phyloP scores from a whole-genome alignment of 2,888 invertebrate species.

The Brachyptera risi region DNA sequence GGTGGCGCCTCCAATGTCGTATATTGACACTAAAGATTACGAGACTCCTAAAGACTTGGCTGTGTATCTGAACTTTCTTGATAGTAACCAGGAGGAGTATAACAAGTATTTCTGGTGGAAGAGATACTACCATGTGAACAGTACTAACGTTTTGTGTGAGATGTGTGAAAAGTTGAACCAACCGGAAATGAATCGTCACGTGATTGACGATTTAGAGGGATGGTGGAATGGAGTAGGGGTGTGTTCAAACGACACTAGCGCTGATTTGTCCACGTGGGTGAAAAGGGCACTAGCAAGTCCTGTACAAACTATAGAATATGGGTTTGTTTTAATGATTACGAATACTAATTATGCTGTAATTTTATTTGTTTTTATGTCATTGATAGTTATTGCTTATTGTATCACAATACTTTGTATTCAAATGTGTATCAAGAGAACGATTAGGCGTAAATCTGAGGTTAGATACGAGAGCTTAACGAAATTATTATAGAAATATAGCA shows the following conservation, averaged over 20 bases:
- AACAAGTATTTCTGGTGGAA: conserved; percentile 1
- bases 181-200: no score
- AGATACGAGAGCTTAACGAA: no score
- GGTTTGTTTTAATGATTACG: no score
- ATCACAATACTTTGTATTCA: no score
- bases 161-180: neutral
- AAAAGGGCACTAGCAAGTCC: no score
- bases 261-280: neutral
- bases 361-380: no score
- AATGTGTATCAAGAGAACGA: no score
- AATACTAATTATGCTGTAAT: no score
- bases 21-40: neutral
- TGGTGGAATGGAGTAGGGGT: neutral
- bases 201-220: neutral
- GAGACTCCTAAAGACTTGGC: neutral
- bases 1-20: neutral
- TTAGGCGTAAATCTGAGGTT: no score
- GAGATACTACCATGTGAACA: neutral
- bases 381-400: no score
- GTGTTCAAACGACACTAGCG: neutral
- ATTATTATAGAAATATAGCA: no score
- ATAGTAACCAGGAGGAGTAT: neutral
- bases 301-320: no score
- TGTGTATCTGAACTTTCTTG: neutral
- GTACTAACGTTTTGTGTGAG: neutral